Percentiles rank a stretch among this genome's conserved stretches.
Evolutionary conservation across 2,888 invertebrate genomes (phyloP).

Genomic region (Mesorhabditis belari): DNA sequence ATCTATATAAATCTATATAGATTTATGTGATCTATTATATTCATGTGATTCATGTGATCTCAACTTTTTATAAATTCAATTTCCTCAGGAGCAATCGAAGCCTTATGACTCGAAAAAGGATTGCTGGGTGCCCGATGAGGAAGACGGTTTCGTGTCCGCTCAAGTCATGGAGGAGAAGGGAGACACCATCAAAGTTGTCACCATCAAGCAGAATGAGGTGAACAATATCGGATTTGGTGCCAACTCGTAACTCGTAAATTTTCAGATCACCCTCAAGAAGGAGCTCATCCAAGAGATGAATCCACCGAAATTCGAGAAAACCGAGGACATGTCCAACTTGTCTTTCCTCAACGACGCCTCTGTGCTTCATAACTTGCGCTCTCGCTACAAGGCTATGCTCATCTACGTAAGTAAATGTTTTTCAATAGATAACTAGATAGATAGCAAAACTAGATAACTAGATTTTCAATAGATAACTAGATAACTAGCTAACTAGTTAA

Average conservation of each 20-base stretch:
- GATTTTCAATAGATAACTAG: not conserved
- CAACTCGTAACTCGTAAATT: not conserved
- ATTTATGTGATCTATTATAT: too few relatives aligned
- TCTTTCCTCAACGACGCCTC: slow-evolving; percentile 98
- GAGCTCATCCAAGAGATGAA: slow-evolving; percentile 87
- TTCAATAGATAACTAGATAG: not conserved
- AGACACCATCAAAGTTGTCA: slow-evolving; percentile 83
- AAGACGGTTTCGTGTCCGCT: slow-evolving; percentile 92
- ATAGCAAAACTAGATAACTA: not conserved
- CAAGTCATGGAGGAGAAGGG: slow-evolving; percentile 92
- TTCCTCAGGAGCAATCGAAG: slow-evolving; percentile 92
- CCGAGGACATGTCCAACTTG: slow-evolving; percentile 67
- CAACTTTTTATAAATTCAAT: too few relatives aligned
- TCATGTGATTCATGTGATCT: too few relatives aligned
- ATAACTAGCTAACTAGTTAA: not conserved
- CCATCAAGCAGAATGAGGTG: slow-evolving; percentile 73
- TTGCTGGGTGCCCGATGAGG: slow-evolving; percentile 96
- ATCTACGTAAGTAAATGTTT: slow-evolving; percentile 56
- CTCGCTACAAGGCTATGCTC: slow-evolving; percentile 91
- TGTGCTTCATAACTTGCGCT: slow-evolving; percentile 93
- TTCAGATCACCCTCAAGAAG: slow-evolving; percentile 72
- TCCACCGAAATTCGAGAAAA: slow-evolving; percentile 97
- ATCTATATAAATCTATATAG: too few relatives aligned
- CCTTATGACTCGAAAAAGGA: slow-evolving; percentile 99
- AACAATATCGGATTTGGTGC: not conserved